A percentile compares a stretch with the other conserved stretches of the same genome.
These are phyloP conservation scores for Florisuga fusca DNA, from an alignment of 2,797 vertebrate genomes.

Conservation along the genomic window DNA sequence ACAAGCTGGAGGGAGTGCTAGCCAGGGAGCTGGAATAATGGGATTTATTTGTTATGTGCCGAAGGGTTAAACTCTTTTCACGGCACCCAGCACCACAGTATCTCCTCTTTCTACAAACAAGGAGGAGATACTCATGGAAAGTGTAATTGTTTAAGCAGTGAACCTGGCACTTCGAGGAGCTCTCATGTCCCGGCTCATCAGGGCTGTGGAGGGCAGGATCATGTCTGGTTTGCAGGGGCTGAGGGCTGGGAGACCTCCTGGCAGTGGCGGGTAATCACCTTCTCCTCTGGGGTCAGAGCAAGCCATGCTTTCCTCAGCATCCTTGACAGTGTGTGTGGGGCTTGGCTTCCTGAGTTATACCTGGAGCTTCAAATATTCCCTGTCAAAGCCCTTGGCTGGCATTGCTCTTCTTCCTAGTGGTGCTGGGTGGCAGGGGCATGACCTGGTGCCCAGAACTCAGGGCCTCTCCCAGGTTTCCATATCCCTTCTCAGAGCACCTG, in stretches of 20 bases:
- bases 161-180: constrained; percentile 18
- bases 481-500: neutral
- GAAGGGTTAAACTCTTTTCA: constrained; percentile 72
- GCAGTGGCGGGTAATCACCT: neutral
- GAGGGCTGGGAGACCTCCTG: neutral
- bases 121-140: constrained; percentile 59
- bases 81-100: neutral
- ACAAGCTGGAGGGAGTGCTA: neutral
- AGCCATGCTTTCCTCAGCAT: fast-evolving
- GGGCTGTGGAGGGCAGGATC: neutral
- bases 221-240: neutral
- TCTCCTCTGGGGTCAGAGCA: neutral
- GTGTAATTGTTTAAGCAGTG: constrained; percentile 59
- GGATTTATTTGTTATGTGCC: neutral
- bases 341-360: neutral
- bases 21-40: constrained; percentile 18
- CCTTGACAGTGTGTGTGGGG: fast-evolving
- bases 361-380: neutral
- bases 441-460: neutral
- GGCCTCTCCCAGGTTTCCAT: neutral
- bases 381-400: neutral
- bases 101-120: neutral
- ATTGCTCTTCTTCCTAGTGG: neutral
- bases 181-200: neutral
- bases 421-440: neutral